Percentiles rank a stretch among this genome's conserved stretches.
Evolutionary conservation across 2,888 invertebrate species (phyloP).

Genomic region (Eupithecia abbreviata): DNA sequence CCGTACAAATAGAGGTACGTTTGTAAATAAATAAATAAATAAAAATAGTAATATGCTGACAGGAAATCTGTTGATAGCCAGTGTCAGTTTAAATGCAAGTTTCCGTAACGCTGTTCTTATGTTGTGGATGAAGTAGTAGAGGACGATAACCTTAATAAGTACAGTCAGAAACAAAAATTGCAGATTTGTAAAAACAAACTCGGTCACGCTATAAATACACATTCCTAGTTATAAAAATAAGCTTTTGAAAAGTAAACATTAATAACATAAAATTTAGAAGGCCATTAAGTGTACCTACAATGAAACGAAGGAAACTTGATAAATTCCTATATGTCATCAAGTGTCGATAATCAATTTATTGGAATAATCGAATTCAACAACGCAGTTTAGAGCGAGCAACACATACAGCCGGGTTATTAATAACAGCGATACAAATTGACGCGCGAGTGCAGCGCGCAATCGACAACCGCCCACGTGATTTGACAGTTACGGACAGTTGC

Average conservation of each 20-base stretch:
- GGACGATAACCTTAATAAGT: background rate
- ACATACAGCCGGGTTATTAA: slow-evolving; percentile 3
- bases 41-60: no score
- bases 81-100: background rate
- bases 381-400: background rate
- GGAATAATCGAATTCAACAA: background rate
- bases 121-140: background rate
- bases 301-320: no score
- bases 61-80: background rate
- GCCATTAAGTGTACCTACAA: background rate
- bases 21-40: no score
- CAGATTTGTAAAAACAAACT: background rate
- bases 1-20: no score
- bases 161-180: background rate
- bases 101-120: background rate
- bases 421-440: slow-evolving; percentile 33
- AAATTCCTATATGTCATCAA: no score
- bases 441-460: slow-evolving; percentile 55
- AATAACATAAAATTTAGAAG: background rate
- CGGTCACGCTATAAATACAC: no score
- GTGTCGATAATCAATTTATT: background rate
- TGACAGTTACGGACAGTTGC: slow-evolving; percentile 49
- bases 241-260: background rate
- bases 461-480: slow-evolving; percentile 58
- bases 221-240: no score